Conservation (phyloP, 2,797 vertebrate genomes). For the Tolypeutes matacus region DNA sequence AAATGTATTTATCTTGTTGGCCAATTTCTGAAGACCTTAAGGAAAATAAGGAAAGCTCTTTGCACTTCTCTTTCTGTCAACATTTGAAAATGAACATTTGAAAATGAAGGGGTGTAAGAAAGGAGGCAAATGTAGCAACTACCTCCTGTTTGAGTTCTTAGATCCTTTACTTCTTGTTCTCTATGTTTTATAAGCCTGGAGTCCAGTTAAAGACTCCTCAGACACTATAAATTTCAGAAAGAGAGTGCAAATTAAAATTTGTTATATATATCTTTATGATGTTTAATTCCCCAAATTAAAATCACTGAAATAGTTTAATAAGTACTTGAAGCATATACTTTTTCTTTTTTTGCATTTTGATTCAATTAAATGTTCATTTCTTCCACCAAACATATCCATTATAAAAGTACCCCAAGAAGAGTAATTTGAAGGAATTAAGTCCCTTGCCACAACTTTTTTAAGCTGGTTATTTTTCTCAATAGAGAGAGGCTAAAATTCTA, state of each 20-base stretch:
- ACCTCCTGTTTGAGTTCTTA: not conserved
- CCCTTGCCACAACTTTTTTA: not conserved
- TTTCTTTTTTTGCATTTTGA: conserved; percentile 49
- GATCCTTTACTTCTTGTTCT: not conserved
- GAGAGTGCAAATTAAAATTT: conserved; percentile 57
- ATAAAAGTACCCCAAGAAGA: not conserved
- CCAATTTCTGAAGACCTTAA: not conserved
- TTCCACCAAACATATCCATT: conserved; percentile 20
- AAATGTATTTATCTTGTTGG: not conserved
- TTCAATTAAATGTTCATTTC: conserved; percentile 61
- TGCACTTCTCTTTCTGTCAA: not conserved
- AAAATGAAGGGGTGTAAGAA: not conserved
- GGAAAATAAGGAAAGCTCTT: not conserved
- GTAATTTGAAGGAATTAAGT: conserved; percentile 40
- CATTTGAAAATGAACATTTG: conserved; percentile 1
- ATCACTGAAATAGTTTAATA: conserved; percentile 48
- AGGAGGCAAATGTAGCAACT: not conserved
- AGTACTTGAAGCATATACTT: conserved; percentile 10
- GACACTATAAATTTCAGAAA: not conserved
- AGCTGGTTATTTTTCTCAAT: not conserved
- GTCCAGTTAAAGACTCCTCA: not conserved
- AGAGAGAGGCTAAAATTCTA: conserved; percentile 39
- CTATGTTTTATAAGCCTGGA: not conserved
- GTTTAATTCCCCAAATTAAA: conserved; percentile 63
- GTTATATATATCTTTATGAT: not conserved